A percentile compares a stretch with the other conserved stretches of the same genome.
Conservation (phyloP, 2,888 invertebrate genomes). For the Theretra japonica region DNA sequence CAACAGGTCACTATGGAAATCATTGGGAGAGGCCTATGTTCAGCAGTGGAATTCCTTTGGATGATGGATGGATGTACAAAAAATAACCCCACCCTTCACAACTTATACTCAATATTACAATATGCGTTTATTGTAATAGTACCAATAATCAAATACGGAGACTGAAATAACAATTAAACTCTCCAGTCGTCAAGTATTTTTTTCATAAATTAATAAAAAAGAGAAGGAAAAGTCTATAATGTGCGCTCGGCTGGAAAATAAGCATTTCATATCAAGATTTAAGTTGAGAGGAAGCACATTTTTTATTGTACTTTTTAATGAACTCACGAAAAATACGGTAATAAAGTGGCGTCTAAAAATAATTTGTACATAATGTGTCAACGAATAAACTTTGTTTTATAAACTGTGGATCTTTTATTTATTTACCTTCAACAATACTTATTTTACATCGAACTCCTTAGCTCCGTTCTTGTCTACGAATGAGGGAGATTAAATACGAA, state of each 20-base stretch:
- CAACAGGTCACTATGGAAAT: too few relatives aligned
- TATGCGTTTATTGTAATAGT: too few relatives aligned
- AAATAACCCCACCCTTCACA: too few relatives aligned
- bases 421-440: background rate
- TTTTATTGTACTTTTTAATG: constrained; percentile 4
- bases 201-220: background rate
- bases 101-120: too few relatives aligned
- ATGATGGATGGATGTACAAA: too few relatives aligned
- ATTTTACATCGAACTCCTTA: background rate
- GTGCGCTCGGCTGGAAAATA: constrained; percentile 1
- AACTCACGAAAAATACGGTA: constrained; percentile 9
- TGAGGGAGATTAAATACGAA: background rate
- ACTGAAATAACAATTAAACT: too few relatives aligned
- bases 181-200: too few relatives aligned
- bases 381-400: constrained; percentile 24
- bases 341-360: constrained; percentile 15
- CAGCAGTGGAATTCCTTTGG: too few relatives aligned
- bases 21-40: too few relatives aligned
- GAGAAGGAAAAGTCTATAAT: background rate
- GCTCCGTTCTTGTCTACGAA: background rate
- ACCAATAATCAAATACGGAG: too few relatives aligned
- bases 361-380: constrained; percentile 19
- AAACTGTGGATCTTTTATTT: constrained; percentile 9
- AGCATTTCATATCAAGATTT: constrained; percentile 24
- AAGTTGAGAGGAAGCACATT: constrained; percentile 1